Evolutionary conservation across 2,888 invertebrate genomes (phyloP).

Genomic region (Caenorhabditis angaria): DNA sequence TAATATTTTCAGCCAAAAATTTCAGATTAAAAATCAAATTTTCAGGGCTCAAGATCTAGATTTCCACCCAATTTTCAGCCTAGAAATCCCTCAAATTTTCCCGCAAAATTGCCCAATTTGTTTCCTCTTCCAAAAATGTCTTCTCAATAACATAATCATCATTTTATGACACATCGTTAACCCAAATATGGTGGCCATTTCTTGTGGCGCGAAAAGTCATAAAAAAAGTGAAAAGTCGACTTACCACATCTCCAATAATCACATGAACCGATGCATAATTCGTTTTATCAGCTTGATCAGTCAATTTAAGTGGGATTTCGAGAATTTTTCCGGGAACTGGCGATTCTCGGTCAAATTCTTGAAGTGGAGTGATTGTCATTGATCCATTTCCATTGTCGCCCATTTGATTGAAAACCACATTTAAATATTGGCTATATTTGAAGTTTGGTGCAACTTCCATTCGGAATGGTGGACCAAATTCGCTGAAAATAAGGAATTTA

Average conservation of each 20-base stretch:
- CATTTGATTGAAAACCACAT: constrained; percentile 94
- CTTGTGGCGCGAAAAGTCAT: no score
- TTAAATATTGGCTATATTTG: constrained; percentile 81
- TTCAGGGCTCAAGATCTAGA: background rate
- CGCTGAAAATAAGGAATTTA: constrained; percentile 38
- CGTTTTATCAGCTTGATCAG: constrained; percentile 85
- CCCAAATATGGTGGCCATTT: constrained; percentile 16
- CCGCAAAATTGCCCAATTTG: background rate
- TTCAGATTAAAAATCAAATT: background rate
- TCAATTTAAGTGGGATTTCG: constrained; percentile 94
- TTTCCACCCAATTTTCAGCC: background rate
- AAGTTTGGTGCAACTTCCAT: constrained; percentile 63
- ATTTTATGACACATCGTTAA: constrained; percentile 36
- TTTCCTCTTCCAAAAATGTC: background rate
- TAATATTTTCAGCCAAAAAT: background rate
- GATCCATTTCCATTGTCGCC: constrained; percentile 96
- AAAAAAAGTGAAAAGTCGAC: no score
- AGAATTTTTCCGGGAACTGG: constrained; percentile 77
- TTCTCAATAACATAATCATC: background rate
- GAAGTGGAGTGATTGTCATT: constrained; percentile 92
- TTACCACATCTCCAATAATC: constrained; percentile 88
- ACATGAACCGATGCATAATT: constrained; percentile 75
- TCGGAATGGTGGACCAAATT: constrained; percentile 88
- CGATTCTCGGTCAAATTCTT: constrained; percentile 66
- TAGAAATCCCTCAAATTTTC: background rate